Conservation (phyloP, 2,113 vertebrate species). For the Caranx ignobilis region DNA sequence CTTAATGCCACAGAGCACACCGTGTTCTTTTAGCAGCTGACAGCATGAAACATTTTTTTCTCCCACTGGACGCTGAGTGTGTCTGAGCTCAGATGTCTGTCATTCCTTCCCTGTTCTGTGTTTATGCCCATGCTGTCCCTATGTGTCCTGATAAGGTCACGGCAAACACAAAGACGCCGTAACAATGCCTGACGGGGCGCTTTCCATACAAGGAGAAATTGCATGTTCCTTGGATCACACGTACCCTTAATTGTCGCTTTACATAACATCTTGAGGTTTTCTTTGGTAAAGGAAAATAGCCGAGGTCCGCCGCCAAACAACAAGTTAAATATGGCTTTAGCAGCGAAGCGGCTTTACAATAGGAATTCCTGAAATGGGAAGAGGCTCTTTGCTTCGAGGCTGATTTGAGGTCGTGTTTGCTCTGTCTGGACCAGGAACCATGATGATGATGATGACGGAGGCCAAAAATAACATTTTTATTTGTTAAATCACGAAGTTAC, state of each 20-base stretch:
- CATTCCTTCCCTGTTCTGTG: constrained; percentile 44
- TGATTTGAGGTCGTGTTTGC: constrained; percentile 29
- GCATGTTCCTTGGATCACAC: constrained; percentile 23
- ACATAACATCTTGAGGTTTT: constrained; percentile 54
- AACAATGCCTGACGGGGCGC: neutral
- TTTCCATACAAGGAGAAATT: constrained; percentile 58
- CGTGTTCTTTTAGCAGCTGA: constrained; percentile 55
- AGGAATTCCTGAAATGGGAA: constrained; percentile 40
- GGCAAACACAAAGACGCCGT: neutral
- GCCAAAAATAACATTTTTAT: constrained; percentile 27
- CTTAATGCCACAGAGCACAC: constrained; percentile 23
- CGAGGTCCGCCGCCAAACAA: constrained; percentile 11
- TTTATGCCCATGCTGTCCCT: constrained; percentile 26
- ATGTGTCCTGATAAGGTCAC: constrained; percentile 61
- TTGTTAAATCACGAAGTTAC: constrained; percentile 50
- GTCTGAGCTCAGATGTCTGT: constrained; percentile 39
- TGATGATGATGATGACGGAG: constrained; percentile 22
- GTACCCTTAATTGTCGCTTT: constrained; percentile 54
- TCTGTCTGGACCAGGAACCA: neutral
- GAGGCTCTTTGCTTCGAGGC: constrained; percentile 7
- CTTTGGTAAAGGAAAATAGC: constrained; percentile 43
- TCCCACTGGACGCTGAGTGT: neutral
- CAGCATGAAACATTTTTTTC: constrained; percentile 11
- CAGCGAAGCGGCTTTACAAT: constrained; percentile 25
- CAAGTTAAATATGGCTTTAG: constrained; percentile 65